These are phyloP conservation scores for Gulo gulo DNA, from an alignment of 2,113 vertebrate species.

Conservation along the genomic window DNA sequence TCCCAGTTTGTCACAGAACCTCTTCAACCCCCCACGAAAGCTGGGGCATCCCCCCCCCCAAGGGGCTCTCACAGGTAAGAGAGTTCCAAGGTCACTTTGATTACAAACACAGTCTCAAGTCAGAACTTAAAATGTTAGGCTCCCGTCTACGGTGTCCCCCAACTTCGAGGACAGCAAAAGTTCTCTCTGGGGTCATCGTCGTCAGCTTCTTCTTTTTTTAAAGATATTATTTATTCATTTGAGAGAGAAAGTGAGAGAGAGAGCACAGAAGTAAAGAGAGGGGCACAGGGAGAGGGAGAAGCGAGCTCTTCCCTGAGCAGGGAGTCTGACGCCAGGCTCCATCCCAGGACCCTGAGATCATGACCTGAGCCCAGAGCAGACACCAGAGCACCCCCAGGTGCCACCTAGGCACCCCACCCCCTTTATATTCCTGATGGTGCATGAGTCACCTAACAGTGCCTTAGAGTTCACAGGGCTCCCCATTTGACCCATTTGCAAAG, in stretches of 20 bases:
- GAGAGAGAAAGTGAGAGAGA: neutral
- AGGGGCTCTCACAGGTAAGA: neutral
- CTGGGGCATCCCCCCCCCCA: neutral
- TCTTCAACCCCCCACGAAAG: neutral
- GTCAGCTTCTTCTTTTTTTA: too few species aligned
- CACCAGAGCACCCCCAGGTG: neutral
- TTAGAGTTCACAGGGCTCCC: neutral
- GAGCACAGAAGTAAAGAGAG: neutral
- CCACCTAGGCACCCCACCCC: too few species aligned
- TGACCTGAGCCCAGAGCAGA: neutral
- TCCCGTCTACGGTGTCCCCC: neutral
- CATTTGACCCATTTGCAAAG: neutral
- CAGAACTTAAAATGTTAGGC: neutral
- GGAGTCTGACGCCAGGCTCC: neutral
- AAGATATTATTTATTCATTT: too few species aligned
- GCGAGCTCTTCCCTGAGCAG: neutral
- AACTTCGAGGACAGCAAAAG: neutral
- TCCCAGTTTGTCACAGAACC: neutral
- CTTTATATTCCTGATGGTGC: neutral
- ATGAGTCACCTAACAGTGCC: neutral
- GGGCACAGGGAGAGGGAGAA: neutral
- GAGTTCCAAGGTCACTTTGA: neutral
- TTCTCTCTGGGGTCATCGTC: neutral
- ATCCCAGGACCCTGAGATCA: neutral
- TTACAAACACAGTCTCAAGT: neutral